These are phyloP conservation scores for Cerastis leucographa DNA, from an alignment of 2,888 invertebrate genomes.

Conservation along the genomic window DNA sequence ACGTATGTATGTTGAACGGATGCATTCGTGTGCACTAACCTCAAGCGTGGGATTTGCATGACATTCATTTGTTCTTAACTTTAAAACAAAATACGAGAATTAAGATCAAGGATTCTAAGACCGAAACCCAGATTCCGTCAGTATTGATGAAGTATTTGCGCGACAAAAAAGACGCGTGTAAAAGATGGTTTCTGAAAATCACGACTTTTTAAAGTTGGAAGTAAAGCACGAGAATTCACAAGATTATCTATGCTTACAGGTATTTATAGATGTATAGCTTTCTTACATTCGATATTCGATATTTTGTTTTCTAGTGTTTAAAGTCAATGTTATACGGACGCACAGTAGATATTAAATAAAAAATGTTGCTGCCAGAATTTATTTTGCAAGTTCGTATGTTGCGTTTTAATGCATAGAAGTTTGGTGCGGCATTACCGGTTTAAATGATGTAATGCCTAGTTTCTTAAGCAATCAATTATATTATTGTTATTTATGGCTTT, in stretches of 20 bases:
- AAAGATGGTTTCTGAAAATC: constrained; percentile 1
- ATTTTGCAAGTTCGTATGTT: not conserved
- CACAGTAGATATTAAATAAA: not conserved
- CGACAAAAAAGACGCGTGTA: constrained; percentile 1
- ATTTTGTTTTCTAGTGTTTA: not conserved
- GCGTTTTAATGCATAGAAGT: constrained; percentile 2
- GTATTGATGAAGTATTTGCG: constrained; percentile 13
- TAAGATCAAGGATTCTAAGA: constrained; percentile 35
- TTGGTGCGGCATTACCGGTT: constrained; percentile 9
- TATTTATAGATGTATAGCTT: not conserved
- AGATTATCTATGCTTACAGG: constrained; percentile 1
- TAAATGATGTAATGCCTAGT: not conserved
- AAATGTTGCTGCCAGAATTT: constrained; percentile 11
- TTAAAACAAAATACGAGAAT: constrained; percentile 18
- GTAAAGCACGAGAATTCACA: not conserved
- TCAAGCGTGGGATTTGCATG: constrained; percentile 9
- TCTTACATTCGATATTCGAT: too few species aligned
- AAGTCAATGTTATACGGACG: not conserved
- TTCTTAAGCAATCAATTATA: constrained; percentile 7
- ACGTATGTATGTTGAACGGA: constrained; percentile 12
- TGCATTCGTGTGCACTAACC: constrained; percentile 37
- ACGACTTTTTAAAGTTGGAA: not conserved
- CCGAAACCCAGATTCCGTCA: not conserved
- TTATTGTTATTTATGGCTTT: not conserved
- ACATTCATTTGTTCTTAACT: constrained; percentile 29